Conservation (phyloP, 1,140 invertebrate genomes). For the Trichonephila clavata region DNA sequence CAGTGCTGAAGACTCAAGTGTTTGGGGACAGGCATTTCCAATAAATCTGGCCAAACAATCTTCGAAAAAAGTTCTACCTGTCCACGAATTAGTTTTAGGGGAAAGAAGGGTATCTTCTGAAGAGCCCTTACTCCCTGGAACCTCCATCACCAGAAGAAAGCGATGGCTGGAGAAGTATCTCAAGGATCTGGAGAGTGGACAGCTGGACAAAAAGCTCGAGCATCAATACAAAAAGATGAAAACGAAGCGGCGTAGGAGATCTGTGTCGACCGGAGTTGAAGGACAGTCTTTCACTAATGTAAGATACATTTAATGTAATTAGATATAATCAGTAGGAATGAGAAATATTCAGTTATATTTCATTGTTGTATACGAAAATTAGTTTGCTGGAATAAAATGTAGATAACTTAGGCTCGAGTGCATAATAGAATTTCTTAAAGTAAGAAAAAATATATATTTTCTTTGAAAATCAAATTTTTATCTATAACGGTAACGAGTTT, state of each 20-base stretch:
- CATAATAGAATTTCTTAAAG: too few relatives aligned
- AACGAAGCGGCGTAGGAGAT: conserved; percentile 61
- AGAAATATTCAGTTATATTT: not conserved
- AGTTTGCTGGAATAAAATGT: too few relatives aligned
- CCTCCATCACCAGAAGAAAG: conserved; percentile 61
- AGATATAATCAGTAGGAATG: not conserved
- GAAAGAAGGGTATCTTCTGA: conserved; percentile 33
- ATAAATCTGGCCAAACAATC: not conserved
- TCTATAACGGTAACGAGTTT: too few relatives aligned
- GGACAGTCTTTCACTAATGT: conserved; percentile 72
- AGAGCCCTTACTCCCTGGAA: conserved; percentile 46
- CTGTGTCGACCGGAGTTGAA: conserved; percentile 55
- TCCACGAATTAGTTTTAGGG: conserved; percentile 36
- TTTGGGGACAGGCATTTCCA: not conserved
- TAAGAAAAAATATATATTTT: too few relatives aligned
- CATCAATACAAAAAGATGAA: conserved; percentile 47
- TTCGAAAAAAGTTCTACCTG: not conserved
- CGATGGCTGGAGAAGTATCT: conserved; percentile 73
- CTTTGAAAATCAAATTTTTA: too few relatives aligned
- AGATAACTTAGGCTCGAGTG: too few relatives aligned
- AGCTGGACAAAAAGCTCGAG: conserved; percentile 61
- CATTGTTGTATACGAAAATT: not conserved
- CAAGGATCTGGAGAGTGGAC: conserved; percentile 62
- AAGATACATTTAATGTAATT: not conserved
- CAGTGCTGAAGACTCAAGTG: not conserved